These are phyloP conservation scores for Loripinus fragilis DNA, from an alignment of 2,888 invertebrate genomes.

Conservation along the genomic window DNA sequence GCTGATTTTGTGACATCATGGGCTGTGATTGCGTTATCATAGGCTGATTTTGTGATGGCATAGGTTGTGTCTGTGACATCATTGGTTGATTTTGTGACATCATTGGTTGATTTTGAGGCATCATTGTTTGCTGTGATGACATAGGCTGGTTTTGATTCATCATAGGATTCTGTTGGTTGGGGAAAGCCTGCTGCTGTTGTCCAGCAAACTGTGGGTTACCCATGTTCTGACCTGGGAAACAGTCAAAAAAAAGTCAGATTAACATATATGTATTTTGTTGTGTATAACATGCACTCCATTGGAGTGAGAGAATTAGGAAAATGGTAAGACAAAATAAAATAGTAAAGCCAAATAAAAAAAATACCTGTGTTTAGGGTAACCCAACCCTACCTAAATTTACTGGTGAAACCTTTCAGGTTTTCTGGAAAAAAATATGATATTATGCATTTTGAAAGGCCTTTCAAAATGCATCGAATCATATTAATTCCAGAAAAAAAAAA, in stretches of 20 bases:
- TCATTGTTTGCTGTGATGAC: constrained; percentile 56
- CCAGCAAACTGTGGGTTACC: constrained; percentile 42
- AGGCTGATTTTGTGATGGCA: constrained; percentile 68
- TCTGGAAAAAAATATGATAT: too few species aligned
- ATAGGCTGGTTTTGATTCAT: constrained; percentile 55
- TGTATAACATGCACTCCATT: too few species aligned
- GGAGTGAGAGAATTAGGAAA: too few species aligned
- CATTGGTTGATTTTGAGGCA: constrained; percentile 57
- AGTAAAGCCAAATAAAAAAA: too few species aligned
- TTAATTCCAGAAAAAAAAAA: too few species aligned
- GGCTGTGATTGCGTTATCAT: constrained; percentile 60
- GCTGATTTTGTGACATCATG: constrained; percentile 62
- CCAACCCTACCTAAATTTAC: too few species aligned
- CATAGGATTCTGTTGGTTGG: constrained; percentile 60
- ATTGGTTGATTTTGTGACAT: constrained; percentile 64
- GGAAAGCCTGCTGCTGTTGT: constrained; percentile 52
- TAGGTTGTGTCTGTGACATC: constrained; percentile 59
- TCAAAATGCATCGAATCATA: too few species aligned
- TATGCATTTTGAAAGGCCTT: too few species aligned
- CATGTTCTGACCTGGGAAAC: constrained; percentile 52
- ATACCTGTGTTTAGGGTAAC: too few species aligned
- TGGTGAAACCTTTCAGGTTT: too few species aligned
- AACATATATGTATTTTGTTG: too few species aligned
- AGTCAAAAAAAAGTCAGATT: background rate
- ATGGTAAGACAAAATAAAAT: too few species aligned